Evolutionary conservation across 2,113 vertebrate species (phyloP), one percentile per base, ranked within the genome.

Genomic region (Erythrocercus mccallii): DNA sequence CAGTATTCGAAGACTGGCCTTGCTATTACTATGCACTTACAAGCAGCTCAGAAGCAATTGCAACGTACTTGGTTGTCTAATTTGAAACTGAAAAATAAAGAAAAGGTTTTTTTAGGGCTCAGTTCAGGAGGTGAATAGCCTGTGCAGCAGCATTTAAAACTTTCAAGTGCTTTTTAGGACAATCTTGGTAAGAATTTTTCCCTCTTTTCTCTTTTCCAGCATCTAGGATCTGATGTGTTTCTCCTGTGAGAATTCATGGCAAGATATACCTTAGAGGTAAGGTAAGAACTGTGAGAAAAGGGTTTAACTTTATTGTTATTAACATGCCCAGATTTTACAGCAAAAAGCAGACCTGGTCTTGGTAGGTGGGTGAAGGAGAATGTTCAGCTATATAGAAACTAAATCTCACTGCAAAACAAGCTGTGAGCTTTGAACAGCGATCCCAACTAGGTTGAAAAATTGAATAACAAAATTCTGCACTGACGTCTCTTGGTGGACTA

Each of bases 21-120:
- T 96, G 76, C 82, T 96, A 83, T 95, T 96, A 77, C 85, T 92
- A 81, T 93, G 92, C 85, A 83, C 95, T 97, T 91, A 93, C 85
- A 68, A 81, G 92, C 90, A 90, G 60, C 80, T 97, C 72, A 90
- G 72, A 92, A 90, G 94, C 95, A 96, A 95, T 95, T 86, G 93
- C 69, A 90, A 88, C 56, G 7, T 85, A 60, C 90, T 96, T 95
- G 76, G 85, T 93, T 96, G 94, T 92, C 90, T 93, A 90, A 93
- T 93, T 81, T 88, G 44, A 93, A 94, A 86, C 82, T 54, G n/a
- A 64, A 83, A 92, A 91, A 81, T 85, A 76, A 92, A 51, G 28
- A 54, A 93, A 62, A 73, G 21, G 10, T 17, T 65, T 95, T 91
- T 76, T 65, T 88, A 87, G 50, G 50, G 51, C 40, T 93, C 35